phyloP scores from a whole-genome alignment of 2,797 vertebrate species.

The Melanotaenia parkinsoni region DNA sequence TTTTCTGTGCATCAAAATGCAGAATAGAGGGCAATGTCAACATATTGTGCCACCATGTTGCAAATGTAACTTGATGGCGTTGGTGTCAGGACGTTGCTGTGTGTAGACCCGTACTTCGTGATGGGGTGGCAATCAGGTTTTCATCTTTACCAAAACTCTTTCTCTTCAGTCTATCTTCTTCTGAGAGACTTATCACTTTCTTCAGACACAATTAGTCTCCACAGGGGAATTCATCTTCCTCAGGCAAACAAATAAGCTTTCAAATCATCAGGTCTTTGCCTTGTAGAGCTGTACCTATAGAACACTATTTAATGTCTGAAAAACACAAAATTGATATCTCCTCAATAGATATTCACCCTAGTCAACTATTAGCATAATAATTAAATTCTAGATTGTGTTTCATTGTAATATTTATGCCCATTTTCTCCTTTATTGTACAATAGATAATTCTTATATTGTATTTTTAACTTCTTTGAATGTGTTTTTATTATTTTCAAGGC shows the following conservation, averaged over 20 bases:
- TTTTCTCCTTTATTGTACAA: neutral
- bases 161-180: slow-evolving; percentile 37
- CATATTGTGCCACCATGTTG: slow-evolving; percentile 29
- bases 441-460: neutral
- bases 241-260: slow-evolving; percentile 63
- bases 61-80: slow-evolving; percentile 40
- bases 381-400: neutral
- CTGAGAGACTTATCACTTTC: slow-evolving; percentile 53
- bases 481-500: neutral
- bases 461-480: neutral
- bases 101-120: slow-evolving; percentile 46
- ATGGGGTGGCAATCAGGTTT: slow-evolving; percentile 57
- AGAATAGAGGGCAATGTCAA: slow-evolving; percentile 23
- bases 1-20: slow-evolving; percentile 17
- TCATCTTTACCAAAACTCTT: slow-evolving; percentile 41
- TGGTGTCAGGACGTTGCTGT: slow-evolving; percentile 27
- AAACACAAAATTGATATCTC: slow-evolving; percentile 32
- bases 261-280: slow-evolving; percentile 42
- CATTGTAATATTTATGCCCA: neutral
- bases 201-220: slow-evolving; percentile 52
- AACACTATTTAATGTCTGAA: slow-evolving; percentile 28
- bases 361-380: slow-evolving; percentile 16
- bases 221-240: slow-evolving; percentile 48
- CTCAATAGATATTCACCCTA: slow-evolving; percentile 16
- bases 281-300: slow-evolving; percentile 40